These are phyloP conservation scores for Phallusia fumigata DNA, from an alignment of 23 tunicate species.

Conservation along the genomic window DNA sequence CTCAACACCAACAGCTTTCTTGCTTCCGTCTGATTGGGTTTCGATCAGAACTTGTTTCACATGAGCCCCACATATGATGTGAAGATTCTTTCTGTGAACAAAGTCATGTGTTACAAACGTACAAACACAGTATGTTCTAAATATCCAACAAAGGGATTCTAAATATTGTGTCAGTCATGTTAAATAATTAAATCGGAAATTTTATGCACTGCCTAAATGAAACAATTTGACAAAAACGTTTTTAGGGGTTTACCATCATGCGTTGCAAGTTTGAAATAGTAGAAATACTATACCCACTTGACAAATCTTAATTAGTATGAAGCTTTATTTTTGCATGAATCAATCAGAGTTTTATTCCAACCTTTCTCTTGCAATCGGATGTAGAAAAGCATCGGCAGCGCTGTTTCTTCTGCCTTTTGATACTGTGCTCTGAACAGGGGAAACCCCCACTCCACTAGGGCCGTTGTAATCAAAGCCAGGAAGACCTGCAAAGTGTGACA, in stretches of 20 bases:
- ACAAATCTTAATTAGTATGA: no score
- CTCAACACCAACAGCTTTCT: slow-evolving; percentile 49
- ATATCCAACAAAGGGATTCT: no score
- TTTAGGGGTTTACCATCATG: no score
- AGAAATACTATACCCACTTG: background rate
- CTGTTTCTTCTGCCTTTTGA: slow-evolving; percentile 36
- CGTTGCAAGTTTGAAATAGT: no score
- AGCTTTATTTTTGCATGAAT: no score
- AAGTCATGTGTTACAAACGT: background rate
- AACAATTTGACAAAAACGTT: no score
- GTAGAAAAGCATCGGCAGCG: slow-evolving; percentile 39
- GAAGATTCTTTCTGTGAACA: slow-evolving; percentile 18
- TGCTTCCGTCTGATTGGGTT: background rate
- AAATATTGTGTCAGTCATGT: no score
- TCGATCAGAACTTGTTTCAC: slow-evolving; percentile 53
- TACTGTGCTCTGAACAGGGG: slow-evolving; percentile 22
- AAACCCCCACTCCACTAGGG: slow-evolving; percentile 18
- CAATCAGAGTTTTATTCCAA: background rate
- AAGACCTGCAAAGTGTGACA: no score
- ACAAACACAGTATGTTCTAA: no score
- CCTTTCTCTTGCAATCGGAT: slow-evolving; percentile 13
- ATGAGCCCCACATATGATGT: slow-evolving; percentile 43
- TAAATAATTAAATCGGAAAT: no score
- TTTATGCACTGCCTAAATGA: no score
- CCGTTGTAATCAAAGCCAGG: slow-evolving; percentile 42